A percentile compares a stretch with the other conserved stretches of the same genome.
phyloP scores from a whole-genome alignment of 2,888 invertebrate species.

The Adineta ricciae region DNA sequence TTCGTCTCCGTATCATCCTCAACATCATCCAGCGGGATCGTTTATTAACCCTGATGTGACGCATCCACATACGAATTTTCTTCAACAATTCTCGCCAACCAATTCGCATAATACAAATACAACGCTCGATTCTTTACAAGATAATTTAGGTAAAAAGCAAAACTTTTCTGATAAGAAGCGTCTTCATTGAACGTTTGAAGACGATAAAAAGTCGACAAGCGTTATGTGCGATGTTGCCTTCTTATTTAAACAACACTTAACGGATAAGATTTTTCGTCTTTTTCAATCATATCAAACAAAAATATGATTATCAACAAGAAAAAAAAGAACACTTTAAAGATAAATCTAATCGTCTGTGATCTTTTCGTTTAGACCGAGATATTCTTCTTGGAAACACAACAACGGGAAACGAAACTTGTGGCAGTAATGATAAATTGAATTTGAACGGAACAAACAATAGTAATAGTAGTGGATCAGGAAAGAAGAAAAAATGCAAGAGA shows the following conservation, averaged over 20 bases:
- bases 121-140: neutral
- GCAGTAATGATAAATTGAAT: conserved; percentile 18
- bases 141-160: neutral
- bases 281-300: neutral
- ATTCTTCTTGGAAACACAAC: neutral
- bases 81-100: neutral
- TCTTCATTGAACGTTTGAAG: neutral
- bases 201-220: neutral
- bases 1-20: neutral
- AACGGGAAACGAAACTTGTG: conserved; percentile 10
- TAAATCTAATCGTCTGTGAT: neutral
- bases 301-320: neutral
- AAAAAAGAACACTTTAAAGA: conserved; percentile 13
- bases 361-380: neutral
- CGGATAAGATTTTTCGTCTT: neutral
- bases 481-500: conserved; percentile 29
- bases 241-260: conserved; percentile 13
- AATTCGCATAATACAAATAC: neutral
- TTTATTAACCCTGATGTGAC: neutral
- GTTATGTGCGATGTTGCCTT: neutral
- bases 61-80: neutral
- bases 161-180: neutral
- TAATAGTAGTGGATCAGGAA: neutral
- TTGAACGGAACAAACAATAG: neutral
- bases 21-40: neutral